Percentiles rank a stretch among this genome's conserved stretches.
Evolutionary conservation across 2,797 vertebrate species (phyloP).

Genomic region (Sandelia bainsii): DNA sequence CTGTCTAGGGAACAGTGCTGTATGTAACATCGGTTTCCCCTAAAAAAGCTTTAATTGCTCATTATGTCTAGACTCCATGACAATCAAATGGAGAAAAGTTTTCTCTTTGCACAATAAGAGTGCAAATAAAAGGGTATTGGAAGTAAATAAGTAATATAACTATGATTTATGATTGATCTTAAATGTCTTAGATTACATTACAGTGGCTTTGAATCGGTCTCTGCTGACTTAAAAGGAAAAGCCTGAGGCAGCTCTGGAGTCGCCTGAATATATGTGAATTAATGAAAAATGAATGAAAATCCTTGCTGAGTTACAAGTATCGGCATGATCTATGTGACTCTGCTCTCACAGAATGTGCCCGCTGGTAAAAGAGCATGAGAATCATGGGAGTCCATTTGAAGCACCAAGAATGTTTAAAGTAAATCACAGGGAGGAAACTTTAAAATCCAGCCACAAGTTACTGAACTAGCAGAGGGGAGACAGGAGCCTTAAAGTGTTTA

Average conservation of each 20-base stretch:
- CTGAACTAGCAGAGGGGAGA: conserved; percentile 9
- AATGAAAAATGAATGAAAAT: conserved; percentile 51
- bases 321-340: conserved; percentile 7
- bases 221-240: conserved; percentile 11
- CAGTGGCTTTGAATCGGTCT: conserved; percentile 12
- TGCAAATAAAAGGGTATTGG: conserved; percentile 7
- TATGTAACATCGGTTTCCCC: conserved; percentile 20
- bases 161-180: conserved; percentile 8
- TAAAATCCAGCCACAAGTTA: conserved; percentile 15
- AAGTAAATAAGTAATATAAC: conserved; percentile 34
- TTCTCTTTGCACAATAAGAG: neutral
- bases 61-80: conserved; percentile 7
- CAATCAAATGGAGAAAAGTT: neutral
- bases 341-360: neutral
- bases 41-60: conserved; percentile 9
- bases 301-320: conserved; percentile 25
- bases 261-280: conserved; percentile 31
- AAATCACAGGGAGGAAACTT: conserved; percentile 32
- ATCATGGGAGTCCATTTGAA: conserved; percentile 21
- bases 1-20: conserved; percentile 18
- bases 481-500: conserved; percentile 54
- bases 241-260: conserved; percentile 29
- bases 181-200: neutral
- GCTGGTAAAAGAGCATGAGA: conserved; percentile 10
- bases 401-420: conserved; percentile 17